A percentile compares a stretch with the other conserved stretches of the same genome.
phyloP scores from a whole-genome alignment of 2,888 invertebrate species.

The Eudasyphora cyanicolor region DNA sequence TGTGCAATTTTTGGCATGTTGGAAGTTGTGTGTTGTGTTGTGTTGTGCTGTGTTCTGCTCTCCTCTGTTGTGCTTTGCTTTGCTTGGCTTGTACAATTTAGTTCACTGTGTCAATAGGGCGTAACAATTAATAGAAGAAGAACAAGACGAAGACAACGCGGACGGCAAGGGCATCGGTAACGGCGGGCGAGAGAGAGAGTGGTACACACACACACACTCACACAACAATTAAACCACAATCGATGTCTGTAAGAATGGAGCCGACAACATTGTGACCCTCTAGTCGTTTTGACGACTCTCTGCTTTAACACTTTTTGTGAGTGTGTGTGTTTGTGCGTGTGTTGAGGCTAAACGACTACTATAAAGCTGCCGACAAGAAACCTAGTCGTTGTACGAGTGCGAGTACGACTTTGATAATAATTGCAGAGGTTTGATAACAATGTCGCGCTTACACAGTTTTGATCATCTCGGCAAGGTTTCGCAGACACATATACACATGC shows the following conservation, averaged over 20 bases:
- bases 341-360: no score
- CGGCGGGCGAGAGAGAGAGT: no score
- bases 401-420: no score
- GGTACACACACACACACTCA: no score
- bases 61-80: neutral
- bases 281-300: neutral
- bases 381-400: no score
- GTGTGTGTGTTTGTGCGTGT: neutral
- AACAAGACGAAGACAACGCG: neutral
- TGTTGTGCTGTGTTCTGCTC: no score
- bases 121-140: conserved; percentile 62
- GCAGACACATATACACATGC: neutral
- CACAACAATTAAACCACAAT: conserved; percentile 43
- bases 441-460: neutral
- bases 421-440: neutral
- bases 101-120: conserved; percentile 65
- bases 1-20: neutral
- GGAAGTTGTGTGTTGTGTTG: neutral
- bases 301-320: neutral
- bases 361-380: no score
- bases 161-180: neutral
- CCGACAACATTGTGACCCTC: neutral
- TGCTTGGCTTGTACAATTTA: conserved; percentile 42
- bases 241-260: conserved; percentile 10
- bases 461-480: neutral